Conservation (phyloP, 2,113 vertebrate genomes). For the Megaleporinus macrocephalus region DNA sequence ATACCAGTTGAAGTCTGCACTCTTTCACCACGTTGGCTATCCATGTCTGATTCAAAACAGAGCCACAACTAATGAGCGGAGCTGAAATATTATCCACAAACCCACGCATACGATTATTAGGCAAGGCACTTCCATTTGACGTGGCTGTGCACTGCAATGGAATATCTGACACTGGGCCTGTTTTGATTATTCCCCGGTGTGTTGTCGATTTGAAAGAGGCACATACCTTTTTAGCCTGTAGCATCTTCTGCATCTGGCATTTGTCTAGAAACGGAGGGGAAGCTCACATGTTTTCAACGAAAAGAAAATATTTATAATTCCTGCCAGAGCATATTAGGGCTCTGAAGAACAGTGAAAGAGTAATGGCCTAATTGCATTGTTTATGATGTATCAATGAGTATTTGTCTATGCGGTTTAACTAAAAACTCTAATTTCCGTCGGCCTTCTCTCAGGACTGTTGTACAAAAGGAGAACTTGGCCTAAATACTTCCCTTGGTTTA, state of each 20-base stretch:
- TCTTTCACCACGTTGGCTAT: conserved; percentile 56
- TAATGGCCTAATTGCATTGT: conserved; percentile 63
- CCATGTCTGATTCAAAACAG: conserved; percentile 70
- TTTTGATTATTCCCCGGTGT: conserved; percentile 57
- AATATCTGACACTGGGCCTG: conserved; percentile 60
- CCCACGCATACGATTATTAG: conserved; percentile 58
- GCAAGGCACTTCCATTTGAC: conserved; percentile 47
- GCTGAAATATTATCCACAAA: conserved; percentile 75
- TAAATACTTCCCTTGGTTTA: conserved; percentile 31
- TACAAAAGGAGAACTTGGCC: not conserved
- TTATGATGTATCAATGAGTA: conserved; percentile 55
- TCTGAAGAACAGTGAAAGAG: conserved; percentile 48
- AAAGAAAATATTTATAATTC: conserved; percentile 66
- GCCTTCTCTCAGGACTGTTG: conserved; percentile 36
- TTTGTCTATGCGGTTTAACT: conserved; percentile 56
- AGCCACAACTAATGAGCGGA: conserved; percentile 60
- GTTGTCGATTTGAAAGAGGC: conserved; percentile 31
- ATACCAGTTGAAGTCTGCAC: conserved; percentile 59
- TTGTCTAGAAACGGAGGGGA: conserved; percentile 58
- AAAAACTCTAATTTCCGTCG: conserved; percentile 42
- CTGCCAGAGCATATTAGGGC: conserved; percentile 58
- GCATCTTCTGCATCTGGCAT: conserved; percentile 66
- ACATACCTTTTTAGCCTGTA: conserved; percentile 50
- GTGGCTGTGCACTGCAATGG: conserved; percentile 41
- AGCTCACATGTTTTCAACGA: conserved; percentile 55